phyloP scores from a whole-genome alignment of 2,113 vertebrate species.

The Geococcyx californianus region DNA sequence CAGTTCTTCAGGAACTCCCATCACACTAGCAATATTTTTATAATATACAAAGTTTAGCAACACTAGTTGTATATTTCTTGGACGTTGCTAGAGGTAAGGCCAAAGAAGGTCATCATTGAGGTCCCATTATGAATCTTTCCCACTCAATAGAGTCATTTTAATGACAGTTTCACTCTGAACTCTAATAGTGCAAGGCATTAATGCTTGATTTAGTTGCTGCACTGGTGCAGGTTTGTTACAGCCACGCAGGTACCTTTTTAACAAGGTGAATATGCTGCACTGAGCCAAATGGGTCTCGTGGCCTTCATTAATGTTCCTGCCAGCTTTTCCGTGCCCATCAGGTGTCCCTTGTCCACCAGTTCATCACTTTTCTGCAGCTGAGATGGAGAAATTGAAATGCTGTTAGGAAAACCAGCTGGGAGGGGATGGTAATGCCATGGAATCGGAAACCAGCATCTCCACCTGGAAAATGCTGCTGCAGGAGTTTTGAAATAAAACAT shows the following conservation, averaged over 20 bases:
- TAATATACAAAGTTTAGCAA: not conserved
- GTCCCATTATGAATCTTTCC: not conserved
- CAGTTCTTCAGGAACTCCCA: not conserved
- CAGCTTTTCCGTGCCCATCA: not conserved
- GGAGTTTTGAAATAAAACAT: not conserved
- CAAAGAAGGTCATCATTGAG: not conserved
- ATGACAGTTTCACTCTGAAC: not conserved
- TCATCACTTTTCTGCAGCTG: not conserved
- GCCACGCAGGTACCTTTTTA: not conserved
- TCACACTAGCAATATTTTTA: not conserved
- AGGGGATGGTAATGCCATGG: not conserved
- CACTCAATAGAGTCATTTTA: not conserved
- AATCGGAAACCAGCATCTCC: not conserved
- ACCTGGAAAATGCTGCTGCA: slow-evolving; percentile 22
- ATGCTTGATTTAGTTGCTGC: not conserved
- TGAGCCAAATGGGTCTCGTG: rapidly evolving
- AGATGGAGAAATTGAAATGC: not conserved
- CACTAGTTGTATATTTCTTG: not conserved
- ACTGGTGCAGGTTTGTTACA: not conserved
- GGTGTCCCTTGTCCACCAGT: not conserved
- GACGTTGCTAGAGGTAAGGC: not conserved
- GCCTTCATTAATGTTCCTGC: not conserved
- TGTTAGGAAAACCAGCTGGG: not conserved
- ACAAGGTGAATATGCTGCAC: not conserved
- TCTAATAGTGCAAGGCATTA: not conserved